phyloP scores from a whole-genome alignment of 2,113 vertebrate species.

The Tylochromis polylepis region DNA sequence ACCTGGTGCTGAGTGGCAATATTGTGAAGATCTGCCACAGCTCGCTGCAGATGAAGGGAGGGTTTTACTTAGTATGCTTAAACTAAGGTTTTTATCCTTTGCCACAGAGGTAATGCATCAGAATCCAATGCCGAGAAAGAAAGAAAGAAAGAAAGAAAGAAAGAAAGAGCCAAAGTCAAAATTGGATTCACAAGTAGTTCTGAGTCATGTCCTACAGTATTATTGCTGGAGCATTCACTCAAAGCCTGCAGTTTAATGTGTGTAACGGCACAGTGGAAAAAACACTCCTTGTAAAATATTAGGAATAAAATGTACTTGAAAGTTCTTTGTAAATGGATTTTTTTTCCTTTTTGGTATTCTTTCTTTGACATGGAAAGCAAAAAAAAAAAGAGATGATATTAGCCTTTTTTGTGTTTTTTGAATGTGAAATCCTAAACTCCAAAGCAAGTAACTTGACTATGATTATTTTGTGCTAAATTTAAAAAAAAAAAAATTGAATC shows the following conservation, averaged over 20 bases:
- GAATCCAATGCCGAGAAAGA: neutral
- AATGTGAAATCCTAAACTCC: neutral
- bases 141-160: neutral
- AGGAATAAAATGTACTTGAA: neutral
- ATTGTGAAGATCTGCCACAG: neutral
- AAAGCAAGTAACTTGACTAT: neutral
- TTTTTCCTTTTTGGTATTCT: neutral
- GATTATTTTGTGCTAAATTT: neutral
- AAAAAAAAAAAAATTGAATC: neutral
- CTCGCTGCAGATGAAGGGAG: neutral
- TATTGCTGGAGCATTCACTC: neutral
- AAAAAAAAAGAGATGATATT: fast-evolving
- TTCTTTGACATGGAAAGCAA: neutral
- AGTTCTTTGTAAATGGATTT: neutral
- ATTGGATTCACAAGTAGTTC: neutral
- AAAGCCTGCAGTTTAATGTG: neutral
- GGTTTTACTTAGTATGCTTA: neutral
- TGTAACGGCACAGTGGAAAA: neutral
- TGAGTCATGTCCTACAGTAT: neutral
- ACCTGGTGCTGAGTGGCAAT: conserved; percentile 14
- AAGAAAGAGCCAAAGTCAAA: neutral
- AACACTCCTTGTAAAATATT: neutral
- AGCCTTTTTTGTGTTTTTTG: neutral
- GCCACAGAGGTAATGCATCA: neutral
- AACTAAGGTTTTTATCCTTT: neutral